Percentiles rank a stretch among this genome's conserved stretches.
phyloP scores from a whole-genome alignment of 2,797 vertebrate species.

The Glyptemys insculpta region DNA sequence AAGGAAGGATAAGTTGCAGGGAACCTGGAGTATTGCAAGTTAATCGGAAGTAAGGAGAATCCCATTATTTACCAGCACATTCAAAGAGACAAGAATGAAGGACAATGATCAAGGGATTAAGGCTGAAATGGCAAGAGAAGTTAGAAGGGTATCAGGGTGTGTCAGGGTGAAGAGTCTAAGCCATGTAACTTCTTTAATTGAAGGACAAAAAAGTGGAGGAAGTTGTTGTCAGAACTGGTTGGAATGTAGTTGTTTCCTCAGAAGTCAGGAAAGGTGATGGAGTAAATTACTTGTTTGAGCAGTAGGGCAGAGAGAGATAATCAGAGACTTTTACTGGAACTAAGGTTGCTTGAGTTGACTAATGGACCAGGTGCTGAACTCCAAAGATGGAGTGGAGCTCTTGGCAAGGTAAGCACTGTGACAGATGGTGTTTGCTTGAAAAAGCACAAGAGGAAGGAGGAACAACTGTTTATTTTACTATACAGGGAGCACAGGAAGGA shows the following conservation, averaged over 20 bases:
- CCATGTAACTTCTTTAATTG: background rate
- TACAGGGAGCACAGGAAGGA: background rate
- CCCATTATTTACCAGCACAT: background rate
- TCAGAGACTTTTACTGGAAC: background rate
- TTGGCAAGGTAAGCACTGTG: background rate
- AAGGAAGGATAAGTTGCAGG: background rate
- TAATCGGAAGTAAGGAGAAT: background rate
- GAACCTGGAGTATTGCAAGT: background rate
- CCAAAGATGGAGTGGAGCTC: background rate
- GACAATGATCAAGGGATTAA: background rate
- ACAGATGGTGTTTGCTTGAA: constrained; percentile 31
- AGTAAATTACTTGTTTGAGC: background rate
- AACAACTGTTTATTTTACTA: background rate
- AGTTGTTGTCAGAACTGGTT: background rate
- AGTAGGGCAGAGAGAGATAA: background rate
- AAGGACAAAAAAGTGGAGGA: background rate
- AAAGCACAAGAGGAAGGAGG: background rate
- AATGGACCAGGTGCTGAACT: background rate
- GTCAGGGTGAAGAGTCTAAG: background rate
- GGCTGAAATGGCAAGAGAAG: background rate
- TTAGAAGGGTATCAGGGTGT: background rate
- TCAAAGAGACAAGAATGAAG: background rate
- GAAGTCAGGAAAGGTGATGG: background rate
- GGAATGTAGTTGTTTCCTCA: background rate
- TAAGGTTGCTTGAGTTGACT: background rate